Evolutionary conservation across 2,797 vertebrate genomes (phyloP).

Genomic region (Gastrophryne carolinensis): DNA sequence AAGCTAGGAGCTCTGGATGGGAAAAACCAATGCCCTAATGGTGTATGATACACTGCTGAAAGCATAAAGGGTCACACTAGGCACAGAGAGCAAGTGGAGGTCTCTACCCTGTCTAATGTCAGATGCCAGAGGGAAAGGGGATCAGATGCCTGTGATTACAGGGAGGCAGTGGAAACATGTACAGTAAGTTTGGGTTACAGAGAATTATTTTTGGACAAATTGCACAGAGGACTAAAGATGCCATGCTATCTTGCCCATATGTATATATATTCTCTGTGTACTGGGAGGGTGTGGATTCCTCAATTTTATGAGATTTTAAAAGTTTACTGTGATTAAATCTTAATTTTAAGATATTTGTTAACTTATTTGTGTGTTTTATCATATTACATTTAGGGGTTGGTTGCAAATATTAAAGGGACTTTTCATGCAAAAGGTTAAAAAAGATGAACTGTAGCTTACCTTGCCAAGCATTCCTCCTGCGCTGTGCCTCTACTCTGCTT

Average conservation of each 20-base stretch:
- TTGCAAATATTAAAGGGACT: too few species aligned
- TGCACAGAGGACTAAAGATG: neutral
- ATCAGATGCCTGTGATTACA: neutral
- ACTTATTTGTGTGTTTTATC: too few species aligned
- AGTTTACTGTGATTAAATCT: slow-evolving; percentile 41
- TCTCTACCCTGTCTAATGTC: neutral
- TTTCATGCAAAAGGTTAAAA: too few species aligned
- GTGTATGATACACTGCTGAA: neutral
- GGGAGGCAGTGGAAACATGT: neutral
- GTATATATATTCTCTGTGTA: slow-evolving; percentile 9
- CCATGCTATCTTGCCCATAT: neutral
- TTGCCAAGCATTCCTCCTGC: too few species aligned
- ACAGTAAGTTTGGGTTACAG: neutral
- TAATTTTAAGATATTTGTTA: slow-evolving; percentile 23
- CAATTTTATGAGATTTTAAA: slow-evolving; percentile 52
- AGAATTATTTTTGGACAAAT: slow-evolving; percentile 7
- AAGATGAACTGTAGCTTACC: too few species aligned
- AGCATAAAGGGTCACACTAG: neutral
- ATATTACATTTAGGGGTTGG: too few species aligned
- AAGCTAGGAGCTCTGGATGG: neutral
- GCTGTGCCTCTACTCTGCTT: too few species aligned
- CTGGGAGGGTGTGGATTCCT: slow-evolving; percentile 32
- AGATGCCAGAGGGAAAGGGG: neutral
- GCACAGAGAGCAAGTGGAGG: neutral
- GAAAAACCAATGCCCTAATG: neutral